These are phyloP conservation scores for Aptenodytes forsteri DNA, from an alignment of 2,113 vertebrate species.

Conservation along the genomic window DNA sequence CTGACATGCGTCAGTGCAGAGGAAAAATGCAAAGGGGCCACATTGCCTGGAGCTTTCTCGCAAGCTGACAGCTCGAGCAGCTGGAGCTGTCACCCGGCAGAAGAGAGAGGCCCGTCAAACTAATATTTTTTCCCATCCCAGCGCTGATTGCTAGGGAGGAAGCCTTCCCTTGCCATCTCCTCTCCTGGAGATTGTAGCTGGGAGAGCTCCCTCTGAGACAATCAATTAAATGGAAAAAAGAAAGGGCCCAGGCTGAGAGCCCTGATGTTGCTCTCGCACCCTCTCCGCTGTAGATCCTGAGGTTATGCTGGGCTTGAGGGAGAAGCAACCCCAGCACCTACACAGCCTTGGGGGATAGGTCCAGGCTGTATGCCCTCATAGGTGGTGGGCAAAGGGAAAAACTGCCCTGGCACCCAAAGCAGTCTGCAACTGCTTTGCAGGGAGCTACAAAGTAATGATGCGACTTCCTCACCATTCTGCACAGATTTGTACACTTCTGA, in stretches of 20 bases:
- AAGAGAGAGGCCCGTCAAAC: not conserved
- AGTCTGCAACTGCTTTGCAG: not conserved
- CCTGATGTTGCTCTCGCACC: not conserved
- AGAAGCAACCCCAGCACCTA: not conserved
- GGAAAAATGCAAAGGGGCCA: not conserved
- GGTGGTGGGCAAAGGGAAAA: not conserved
- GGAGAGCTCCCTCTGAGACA: not conserved
- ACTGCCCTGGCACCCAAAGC: not conserved
- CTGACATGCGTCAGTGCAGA: not conserved
- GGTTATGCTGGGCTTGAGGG: not conserved
- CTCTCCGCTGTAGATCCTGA: not conserved
- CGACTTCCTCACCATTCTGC: not conserved
- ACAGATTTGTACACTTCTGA: accelerated
- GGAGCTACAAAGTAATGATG: not conserved
- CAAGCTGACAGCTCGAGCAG: slow-evolving; percentile 10
- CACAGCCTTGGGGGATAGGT: not conserved
- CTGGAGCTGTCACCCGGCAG: slow-evolving; percentile 39
- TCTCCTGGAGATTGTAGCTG: not conserved
- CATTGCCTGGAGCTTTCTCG: not conserved
- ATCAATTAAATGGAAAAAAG: not conserved
- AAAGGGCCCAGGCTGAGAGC: not conserved
- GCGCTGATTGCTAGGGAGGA: not conserved
- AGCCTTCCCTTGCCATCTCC: not conserved
- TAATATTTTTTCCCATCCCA: not conserved
- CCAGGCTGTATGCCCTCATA: accelerated